Conservation (phyloP, 37 sponge, comb jelly and placozoan genomes). For the Geodia barretti region DNA sequence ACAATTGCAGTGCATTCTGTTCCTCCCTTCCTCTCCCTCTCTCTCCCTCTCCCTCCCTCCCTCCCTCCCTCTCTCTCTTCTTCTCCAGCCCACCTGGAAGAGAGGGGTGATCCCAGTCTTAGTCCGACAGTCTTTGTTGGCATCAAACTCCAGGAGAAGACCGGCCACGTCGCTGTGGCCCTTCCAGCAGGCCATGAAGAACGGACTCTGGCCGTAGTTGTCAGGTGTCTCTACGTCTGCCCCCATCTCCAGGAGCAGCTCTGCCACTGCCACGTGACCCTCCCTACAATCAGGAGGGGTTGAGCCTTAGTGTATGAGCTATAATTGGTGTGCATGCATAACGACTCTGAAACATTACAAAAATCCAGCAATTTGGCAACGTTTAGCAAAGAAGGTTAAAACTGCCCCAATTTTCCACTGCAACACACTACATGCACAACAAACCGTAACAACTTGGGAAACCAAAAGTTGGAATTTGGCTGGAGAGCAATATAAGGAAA, state of each 20-base stretch:
- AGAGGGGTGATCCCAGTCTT: conserved; percentile 99
- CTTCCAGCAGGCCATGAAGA: conserved; percentile 99
- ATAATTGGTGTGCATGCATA: neutral
- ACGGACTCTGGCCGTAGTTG: conserved; percentile 98
- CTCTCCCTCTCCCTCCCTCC: neutral
- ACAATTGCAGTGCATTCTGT: neutral
- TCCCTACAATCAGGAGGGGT: conserved; percentile 72
- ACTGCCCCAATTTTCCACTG: too few relatives aligned
- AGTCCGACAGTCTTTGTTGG: conserved; percentile 95
- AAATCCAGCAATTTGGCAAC: too few relatives aligned
- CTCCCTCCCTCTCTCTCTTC: neutral
- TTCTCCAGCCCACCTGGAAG: conserved; percentile 77
- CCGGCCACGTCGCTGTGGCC: conserved; percentile 94
- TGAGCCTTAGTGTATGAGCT: neutral
- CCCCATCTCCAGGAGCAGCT: conserved; percentile 81
- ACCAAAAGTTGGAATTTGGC: too few relatives aligned
- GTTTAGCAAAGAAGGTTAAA: too few relatives aligned
- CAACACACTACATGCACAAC: too few relatives aligned
- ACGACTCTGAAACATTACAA: neutral
- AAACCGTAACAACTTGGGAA: too few relatives aligned
- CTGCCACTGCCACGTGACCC: conserved; percentile 91
- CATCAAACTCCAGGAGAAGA: conserved; percentile 82
- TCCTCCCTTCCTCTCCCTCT: neutral
- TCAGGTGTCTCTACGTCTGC: conserved; percentile 98
- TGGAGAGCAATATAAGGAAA: too few relatives aligned